Evolutionary conservation across 2,113 vertebrate species (phyloP).

Genomic region (Antechinus flavipes): DNA sequence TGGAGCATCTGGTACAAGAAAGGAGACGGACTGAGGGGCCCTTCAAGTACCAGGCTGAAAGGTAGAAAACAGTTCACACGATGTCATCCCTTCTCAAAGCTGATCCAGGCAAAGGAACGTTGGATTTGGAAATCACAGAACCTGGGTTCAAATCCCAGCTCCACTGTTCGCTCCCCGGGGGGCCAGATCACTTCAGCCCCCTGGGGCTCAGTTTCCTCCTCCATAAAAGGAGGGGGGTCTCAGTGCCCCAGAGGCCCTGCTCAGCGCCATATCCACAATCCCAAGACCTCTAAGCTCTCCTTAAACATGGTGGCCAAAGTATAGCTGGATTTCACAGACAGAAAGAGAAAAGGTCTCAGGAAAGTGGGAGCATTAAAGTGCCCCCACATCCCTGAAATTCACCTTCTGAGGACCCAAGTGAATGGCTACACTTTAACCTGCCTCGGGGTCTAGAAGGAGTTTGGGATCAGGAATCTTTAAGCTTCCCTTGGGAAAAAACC

Average conservation of each 20-base stretch:
- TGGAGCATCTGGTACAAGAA: neutral
- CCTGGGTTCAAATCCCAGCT: neutral
- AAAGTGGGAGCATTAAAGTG: neutral
- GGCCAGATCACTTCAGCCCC: neutral
- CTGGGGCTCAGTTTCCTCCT: neutral
- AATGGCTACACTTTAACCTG: neutral
- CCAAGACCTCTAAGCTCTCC: neutral
- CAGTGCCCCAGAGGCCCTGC: neutral
- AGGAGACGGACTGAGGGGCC: neutral
- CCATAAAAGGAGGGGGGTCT: neutral
- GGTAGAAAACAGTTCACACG: neutral
- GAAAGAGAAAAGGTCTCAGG: neutral
- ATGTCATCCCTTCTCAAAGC: neutral
- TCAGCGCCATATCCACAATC: neutral
- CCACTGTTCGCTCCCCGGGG: neutral
- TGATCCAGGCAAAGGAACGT: neutral
- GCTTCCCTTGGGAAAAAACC: neutral
- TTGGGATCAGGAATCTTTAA: neutral
- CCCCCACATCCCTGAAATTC: neutral
- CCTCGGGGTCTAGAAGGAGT: too few relatives aligned
- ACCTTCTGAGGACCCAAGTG: neutral
- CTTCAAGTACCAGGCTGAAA: neutral
- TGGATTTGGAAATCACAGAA: neutral
- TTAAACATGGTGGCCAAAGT: neutral
- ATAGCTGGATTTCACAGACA: neutral